These are phyloP conservation scores for Platycnemis pennipes DNA, from an alignment of 2,888 invertebrate genomes.

Conservation along the genomic window DNA sequence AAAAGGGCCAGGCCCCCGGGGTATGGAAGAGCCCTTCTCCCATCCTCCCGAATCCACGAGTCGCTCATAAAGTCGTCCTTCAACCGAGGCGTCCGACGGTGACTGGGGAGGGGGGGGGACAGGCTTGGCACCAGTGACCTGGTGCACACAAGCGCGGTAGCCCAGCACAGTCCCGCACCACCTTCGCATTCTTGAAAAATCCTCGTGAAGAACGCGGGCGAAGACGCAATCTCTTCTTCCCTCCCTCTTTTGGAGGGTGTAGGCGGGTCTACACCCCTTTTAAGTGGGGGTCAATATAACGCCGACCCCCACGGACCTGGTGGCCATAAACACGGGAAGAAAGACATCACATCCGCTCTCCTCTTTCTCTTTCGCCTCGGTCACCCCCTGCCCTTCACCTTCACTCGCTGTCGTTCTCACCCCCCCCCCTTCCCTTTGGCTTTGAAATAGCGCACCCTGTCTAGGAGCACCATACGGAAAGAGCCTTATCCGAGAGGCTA, in stretches of 20 bases:
- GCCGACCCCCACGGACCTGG: slow-evolving; percentile 4
- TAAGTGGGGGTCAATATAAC: slow-evolving; percentile 53
- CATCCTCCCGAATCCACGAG: not conserved
- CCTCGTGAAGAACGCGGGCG: not conserved
- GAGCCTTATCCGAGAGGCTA: not conserved
- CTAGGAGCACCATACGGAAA: not conserved
- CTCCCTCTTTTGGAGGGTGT: not conserved
- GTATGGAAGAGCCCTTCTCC: not conserved
- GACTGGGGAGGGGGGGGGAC: not conserved
- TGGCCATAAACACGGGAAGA: slow-evolving; percentile 53
- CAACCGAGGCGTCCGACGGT: not conserved
- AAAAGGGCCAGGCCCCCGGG: not conserved
- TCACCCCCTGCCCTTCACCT: not conserved
- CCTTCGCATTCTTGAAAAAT: not conserved
- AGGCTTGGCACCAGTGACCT: not conserved
- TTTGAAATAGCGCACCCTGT: slow-evolving; percentile 27
- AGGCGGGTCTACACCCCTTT: not conserved
- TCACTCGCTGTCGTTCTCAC: not conserved
- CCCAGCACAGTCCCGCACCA: not conserved
- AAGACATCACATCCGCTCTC: not conserved
- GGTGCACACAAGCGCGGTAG: not conserved
- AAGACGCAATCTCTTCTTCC: not conserved
- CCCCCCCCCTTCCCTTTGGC: not conserved
- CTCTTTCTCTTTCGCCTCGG: not conserved
- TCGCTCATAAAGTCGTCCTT: slow-evolving; percentile 58